A percentile compares a stretch with the other conserved stretches of the same genome.
Conservation (phyloP, 2,888 invertebrate genomes). For the Morinoia aosen region DNA sequence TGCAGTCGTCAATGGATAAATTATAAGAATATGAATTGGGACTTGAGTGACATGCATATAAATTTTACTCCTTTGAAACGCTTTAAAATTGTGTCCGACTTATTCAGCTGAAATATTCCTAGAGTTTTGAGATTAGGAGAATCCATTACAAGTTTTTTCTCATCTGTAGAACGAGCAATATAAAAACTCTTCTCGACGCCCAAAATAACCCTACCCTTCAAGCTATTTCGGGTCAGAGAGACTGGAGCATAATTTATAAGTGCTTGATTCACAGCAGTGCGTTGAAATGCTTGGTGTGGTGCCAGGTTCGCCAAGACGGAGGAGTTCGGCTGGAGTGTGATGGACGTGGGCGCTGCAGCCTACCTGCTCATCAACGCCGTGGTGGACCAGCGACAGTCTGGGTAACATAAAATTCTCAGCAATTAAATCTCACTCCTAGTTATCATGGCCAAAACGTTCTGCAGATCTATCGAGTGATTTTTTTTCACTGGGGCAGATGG, state of each 20-base stretch:
- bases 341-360: conserved; percentile 96
- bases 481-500: too few species aligned
- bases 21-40: too few species aligned
- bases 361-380: conserved; percentile 85
- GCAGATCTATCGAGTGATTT: conserved; percentile 68
- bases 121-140: not conserved
- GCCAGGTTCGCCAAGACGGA: conserved; percentile 88
- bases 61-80: too few species aligned
- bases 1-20: too few species aligned
- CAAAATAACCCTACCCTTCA: not conserved
- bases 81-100: too few species aligned
- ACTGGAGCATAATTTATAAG: not conserved
- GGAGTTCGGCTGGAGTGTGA: conserved; percentile 86
- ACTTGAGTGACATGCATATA: too few species aligned
- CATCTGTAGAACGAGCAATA: not conserved
- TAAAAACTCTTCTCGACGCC: not conserved
- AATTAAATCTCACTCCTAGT: conserved; percentile 75
- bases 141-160: not conserved
- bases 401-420: not conserved
- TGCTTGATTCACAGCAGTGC: too few species aligned
- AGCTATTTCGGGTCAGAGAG: not conserved
- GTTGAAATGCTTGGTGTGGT: too few species aligned
- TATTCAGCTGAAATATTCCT: too few species aligned
- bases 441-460: conserved; percentile 69
- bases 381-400: conserved; percentile 55